Percentiles rank a stretch among this genome's conserved stretches.
These are phyloP conservation scores for Bombyx huttoni DNA, from an alignment of 2,888 invertebrate species.

Conservation along the genomic window DNA sequence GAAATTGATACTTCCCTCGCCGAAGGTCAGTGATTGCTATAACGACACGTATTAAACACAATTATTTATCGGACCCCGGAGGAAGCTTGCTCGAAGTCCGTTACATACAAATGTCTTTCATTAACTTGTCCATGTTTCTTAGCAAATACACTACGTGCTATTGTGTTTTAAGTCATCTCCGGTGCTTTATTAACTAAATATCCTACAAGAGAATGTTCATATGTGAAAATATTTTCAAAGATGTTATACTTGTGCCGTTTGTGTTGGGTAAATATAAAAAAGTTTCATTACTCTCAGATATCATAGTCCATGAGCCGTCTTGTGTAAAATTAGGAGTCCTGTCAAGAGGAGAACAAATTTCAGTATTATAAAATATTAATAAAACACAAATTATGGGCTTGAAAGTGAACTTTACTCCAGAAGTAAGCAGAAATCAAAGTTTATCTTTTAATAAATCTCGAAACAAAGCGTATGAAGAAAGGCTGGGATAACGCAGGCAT, in stretches of 20 bases:
- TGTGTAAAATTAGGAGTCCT: too few species aligned
- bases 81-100: constrained; percentile 61
- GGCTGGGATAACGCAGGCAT: constrained; percentile 21
- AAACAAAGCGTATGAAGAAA: constrained; percentile 20
- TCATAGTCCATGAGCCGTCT: too few species aligned
- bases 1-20: too few species aligned
- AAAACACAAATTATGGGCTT: too few species aligned
- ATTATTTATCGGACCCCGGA: constrained; percentile 42
- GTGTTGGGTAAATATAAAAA: neutral
- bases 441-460: constrained; percentile 21
- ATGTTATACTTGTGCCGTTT: neutral
- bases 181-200: neutral
- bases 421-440: neutral
- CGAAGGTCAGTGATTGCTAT: constrained; percentile 18
- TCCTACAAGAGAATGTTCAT: neutral
- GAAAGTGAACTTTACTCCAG: too few species aligned
- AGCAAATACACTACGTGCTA: constrained; percentile 38
- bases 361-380: too few species aligned
- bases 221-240: neutral
- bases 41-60: constrained; percentile 33
- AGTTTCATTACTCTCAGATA: too few species aligned
- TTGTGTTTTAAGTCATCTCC: constrained; percentile 43
- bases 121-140: constrained; percentile 60
- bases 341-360: too few species aligned
- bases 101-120: constrained; percentile 70